phyloP scores from a whole-genome alignment of 2,888 invertebrate genomes.

The Cecidostiba fungosa region DNA sequence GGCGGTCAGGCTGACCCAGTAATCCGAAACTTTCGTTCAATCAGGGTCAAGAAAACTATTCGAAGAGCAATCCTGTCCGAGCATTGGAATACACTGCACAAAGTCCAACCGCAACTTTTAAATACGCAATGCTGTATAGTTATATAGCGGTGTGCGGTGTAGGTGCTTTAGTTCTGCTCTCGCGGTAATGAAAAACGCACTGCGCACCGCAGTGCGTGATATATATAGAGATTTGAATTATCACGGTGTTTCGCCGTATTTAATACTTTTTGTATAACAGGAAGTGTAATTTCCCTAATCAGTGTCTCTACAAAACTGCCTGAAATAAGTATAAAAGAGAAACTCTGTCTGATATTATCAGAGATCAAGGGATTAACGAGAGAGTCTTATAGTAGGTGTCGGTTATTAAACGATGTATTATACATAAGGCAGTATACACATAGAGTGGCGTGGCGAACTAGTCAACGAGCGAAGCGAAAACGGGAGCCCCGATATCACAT shows the following conservation, averaged over 20 bases:
- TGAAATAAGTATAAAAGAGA: no score
- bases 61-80: neutral
- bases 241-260: no score
- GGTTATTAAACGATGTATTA: slow-evolving; percentile 33
- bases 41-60: slow-evolving; percentile 9
- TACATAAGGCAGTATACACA: neutral
- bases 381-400: slow-evolving; percentile 28
- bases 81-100: neutral
- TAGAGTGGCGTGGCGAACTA: slow-evolving; percentile 40
- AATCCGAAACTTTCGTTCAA: neutral
- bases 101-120: neutral
- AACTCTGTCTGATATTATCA: no score
- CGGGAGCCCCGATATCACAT: slow-evolving; percentile 47
- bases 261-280: no score
- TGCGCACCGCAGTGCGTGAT: neutral
- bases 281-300: no score
- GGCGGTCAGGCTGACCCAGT: neutral
- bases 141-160: slow-evolving; percentile 1
- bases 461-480: slow-evolving; percentile 33
- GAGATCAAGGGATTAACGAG: slow-evolving; percentile 34
- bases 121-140: neutral
- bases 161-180: neutral
- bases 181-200: neutral
- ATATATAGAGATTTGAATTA: neutral
- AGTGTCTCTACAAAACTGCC: no score